These are phyloP conservation scores for Pammene fasciana DNA, from an alignment of 2,888 invertebrate species.

Conservation along the genomic window DNA sequence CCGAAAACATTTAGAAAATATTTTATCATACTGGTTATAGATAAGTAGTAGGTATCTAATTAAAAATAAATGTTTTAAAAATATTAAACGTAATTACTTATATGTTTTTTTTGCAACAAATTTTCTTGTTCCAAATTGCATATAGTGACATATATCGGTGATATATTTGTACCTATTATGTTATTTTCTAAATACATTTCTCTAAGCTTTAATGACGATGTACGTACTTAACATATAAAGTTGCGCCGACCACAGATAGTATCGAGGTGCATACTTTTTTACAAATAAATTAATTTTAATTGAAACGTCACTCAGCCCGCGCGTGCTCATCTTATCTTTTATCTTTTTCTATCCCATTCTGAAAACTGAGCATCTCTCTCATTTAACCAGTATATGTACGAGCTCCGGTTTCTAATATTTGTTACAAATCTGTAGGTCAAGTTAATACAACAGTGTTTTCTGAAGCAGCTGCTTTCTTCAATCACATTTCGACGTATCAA, in stretches of 20 bases:
- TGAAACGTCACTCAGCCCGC: constrained; percentile 65
- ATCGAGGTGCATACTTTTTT: constrained; percentile 53
- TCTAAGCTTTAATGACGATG: neutral
- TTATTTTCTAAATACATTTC: no score
- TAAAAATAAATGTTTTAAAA: no score
- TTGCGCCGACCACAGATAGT: constrained; percentile 58
- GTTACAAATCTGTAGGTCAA: neutral
- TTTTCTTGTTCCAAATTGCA: no score
- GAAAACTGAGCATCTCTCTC: neutral
- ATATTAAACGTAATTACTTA: no score
- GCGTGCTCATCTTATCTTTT: constrained; percentile 43
- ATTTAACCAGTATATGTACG: neutral
- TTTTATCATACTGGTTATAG: no score
- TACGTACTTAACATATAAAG: constrained; percentile 52
- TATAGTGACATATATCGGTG: no score
- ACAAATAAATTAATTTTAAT: constrained; percentile 68
- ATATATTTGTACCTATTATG: no score
- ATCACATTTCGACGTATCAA: no score
- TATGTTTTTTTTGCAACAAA: no score
- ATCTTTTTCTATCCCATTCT: constrained; percentile 23
- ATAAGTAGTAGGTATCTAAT: no score
- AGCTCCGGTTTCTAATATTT: neutral
- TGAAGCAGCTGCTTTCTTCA: neutral
- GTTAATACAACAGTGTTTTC: neutral
- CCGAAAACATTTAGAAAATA: no score